phyloP scores from a whole-genome alignment of 37 sponge, comb jelly and placozoan genomes.

The Cladorhizidae sp. region DNA sequence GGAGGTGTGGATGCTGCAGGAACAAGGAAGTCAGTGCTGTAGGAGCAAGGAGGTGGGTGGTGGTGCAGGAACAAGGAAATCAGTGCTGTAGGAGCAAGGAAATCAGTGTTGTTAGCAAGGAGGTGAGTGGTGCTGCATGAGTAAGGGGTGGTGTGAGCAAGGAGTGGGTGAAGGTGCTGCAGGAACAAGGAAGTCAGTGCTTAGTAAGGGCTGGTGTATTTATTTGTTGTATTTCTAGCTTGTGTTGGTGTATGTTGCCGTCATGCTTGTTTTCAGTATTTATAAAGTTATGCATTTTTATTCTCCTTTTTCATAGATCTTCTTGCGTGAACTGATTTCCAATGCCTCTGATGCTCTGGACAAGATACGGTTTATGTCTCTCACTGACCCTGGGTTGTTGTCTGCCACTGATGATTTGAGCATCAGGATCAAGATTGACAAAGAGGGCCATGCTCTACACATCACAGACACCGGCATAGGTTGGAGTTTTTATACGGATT shows the following conservation, averaged over 20 bases:
- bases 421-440: conserved; percentile 94
- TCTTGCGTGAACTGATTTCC: conserved; percentile 96
- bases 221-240: background rate
- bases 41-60: no score
- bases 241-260: background rate
- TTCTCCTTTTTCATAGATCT: conserved; percentile 55
- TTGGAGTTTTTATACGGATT: no score
- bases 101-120: no score
- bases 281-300: background rate
- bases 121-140: no score
- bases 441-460: conserved; percentile 84
- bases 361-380: conserved; percentile 96
- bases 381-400: conserved; percentile 90
- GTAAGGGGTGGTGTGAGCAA: background rate
- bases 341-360: conserved; percentile 99
- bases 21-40: no score
- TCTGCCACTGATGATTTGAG: conserved; percentile 81
- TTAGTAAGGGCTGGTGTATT: background rate
- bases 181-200: background rate
- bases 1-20: no score
- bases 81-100: no score
- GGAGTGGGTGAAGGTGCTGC: background rate
- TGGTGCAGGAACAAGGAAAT: no score
- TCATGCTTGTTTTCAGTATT: background rate
- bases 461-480: conserved; percentile 97